These are phyloP conservation scores for Cosmopolites sordidus DNA, from an alignment of 2,888 invertebrate genomes.

Conservation along the genomic window DNA sequence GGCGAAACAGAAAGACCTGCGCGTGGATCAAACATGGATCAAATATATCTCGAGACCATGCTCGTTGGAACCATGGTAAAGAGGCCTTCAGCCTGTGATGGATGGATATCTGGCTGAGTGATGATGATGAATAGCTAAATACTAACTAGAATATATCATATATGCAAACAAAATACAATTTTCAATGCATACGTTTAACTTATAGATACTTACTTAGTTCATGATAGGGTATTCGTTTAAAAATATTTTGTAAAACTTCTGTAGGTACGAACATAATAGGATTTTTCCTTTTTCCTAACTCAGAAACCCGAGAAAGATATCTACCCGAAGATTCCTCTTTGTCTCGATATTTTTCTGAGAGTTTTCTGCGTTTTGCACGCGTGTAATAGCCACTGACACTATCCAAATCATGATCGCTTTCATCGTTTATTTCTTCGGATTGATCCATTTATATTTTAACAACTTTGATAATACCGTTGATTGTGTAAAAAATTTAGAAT, in stretches of 20 bases:
- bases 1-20: too few relatives aligned
- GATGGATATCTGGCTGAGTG: too few relatives aligned
- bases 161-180: too few relatives aligned
- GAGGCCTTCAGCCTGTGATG: too few relatives aligned
- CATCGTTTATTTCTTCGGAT: constrained; percentile 35
- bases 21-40: too few relatives aligned
- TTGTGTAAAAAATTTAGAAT: constrained; percentile 12
- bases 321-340: constrained; percentile 25
- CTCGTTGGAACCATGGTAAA: too few relatives aligned
- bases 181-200: neutral
- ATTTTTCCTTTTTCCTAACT: constrained; percentile 31
- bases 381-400: constrained; percentile 31
- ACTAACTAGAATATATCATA: too few relatives aligned
- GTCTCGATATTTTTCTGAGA: constrained; percentile 31
- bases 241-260: constrained; percentile 39
- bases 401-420: constrained; percentile 29
- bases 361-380: constrained; percentile 30
- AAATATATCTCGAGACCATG: too few relatives aligned
- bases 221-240: constrained; percentile 37
- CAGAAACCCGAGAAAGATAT: constrained; percentile 6
- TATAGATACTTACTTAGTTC: constrained; percentile 37
- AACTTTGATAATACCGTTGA: neutral
- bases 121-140: too few relatives aligned
- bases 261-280: constrained; percentile 39
- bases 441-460: constrained; percentile 22